Percentiles rank a stretch among this genome's conserved stretches.
Conservation (phyloP, 2,113 vertebrate genomes). For the Heloderma charlesbogerti region DNA sequence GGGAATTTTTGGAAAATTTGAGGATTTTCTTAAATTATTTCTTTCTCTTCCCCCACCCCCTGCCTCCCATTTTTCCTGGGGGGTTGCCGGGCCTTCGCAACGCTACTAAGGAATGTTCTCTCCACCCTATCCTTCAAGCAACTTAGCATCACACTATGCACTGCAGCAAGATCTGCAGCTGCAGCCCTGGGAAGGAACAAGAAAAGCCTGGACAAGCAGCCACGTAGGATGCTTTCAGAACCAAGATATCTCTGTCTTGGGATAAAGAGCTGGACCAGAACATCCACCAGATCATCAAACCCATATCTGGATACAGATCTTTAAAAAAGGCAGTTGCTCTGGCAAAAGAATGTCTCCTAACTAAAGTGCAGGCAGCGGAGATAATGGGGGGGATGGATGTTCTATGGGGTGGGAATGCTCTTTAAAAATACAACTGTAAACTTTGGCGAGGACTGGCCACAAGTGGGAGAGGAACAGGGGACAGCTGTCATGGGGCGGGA, state of each 20-base stretch:
- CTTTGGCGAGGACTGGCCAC: conserved; percentile 27
- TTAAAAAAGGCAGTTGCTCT: conserved; percentile 34
- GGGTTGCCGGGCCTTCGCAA: no score
- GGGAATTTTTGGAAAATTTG: no score
- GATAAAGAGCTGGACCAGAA: neutral
- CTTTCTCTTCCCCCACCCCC: no score
- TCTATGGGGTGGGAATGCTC: conserved; percentile 52
- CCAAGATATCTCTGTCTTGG: neutral
- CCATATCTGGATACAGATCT: neutral
- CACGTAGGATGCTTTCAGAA: neutral
- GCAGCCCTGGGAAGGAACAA: no score
- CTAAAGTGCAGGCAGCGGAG: conserved; percentile 46
- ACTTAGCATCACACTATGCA: no score
- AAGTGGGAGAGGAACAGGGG: neutral
- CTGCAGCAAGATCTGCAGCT: no score
- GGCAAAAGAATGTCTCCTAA: conserved; percentile 20
- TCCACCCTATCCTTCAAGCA: no score
- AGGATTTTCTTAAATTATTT: no score
- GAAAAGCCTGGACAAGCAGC: no score
- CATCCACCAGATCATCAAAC: no score
- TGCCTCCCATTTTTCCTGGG: no score
- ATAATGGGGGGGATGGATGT: conserved; percentile 38
- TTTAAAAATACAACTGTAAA: conserved; percentile 35
- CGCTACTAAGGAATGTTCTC: no score
- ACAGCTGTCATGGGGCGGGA: neutral